Evolutionary conservation across 2,888 invertebrate species (phyloP), one percentile per base, ranked within the genome.

Genomic region (Phyto melanocephala): DNA sequence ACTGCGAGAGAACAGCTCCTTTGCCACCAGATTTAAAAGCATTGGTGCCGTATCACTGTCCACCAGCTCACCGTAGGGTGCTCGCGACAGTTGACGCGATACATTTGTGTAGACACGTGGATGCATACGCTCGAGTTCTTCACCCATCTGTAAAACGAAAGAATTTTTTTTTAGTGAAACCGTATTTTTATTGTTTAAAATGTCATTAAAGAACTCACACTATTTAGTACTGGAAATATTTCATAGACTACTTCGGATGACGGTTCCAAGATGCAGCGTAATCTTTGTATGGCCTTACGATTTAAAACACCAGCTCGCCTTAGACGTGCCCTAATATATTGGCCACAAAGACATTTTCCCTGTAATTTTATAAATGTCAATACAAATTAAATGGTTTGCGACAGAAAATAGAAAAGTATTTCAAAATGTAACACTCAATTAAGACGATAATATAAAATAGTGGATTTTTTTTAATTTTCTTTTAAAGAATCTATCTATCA

Each of bases 91-190:
- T 88, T 96, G 96, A n/a, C 96, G 92, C 0, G 95, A 94, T 1
- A 96, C 93, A 80, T 94, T 94, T 11, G 94, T 93, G 88, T 94
- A 95, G 8, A 96, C 92, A 60, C 95, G 94, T 0, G 97, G 96
- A 88, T 96, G 93, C 92, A 95, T 94, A 67, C 95, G 92, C 89
- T 97, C 97, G 81, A 97, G 91, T 84, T 95, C 95, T 37, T 93
- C 93, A 40, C 95, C 94, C 82, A 95, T 92, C 85, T 92, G 86
- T 15, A 42, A 70, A n/a, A 54, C 42, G 24, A 28, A 0, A 6
- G 11, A 42, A 3, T 45, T n/a, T n/a, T n/a, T n/a, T n/a, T n/a
- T n/a, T n/a, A n/a, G n/a, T n/a, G n/a, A n/a, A n/a, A n/a, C 28
- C 6, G 6, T 28, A 50, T 10, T 45, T 11, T 54, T 33, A 11